Base-by-base conservation (phyloP, 2,113 vertebrate genomes). In the Dolichallabes microphthalmus region DNA sequence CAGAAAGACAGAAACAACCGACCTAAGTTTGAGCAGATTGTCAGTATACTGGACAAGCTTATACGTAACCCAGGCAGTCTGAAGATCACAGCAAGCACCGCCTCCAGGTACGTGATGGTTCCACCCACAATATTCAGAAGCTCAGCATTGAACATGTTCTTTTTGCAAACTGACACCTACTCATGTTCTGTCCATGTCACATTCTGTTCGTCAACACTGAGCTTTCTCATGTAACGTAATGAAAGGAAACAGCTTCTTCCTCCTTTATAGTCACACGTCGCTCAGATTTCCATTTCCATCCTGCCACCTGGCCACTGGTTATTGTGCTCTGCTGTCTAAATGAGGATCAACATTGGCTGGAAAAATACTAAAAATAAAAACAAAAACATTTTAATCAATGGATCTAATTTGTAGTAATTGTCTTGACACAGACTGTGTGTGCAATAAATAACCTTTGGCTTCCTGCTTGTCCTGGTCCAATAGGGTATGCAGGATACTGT, bases 1-100 rank as follows among this genome's bases (percentile, higher is more conserved):
- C 98, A 99, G 93, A 99, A 99, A 82, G 98, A 99, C 92, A 95
- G 98, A 77, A 99, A 99, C 94, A 98, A 97, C 94, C 96, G 98
- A 79, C 98, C 98, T 35, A 99, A 97, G 91, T 99, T 99, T 92
- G 97, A 99, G 92, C 97, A 99, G 95, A 98, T 99, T 80, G 98
- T 99, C 92, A 98, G 96, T 94, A 98, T 99, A 91, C 93, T 99
- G 94, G 98, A 99, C 91, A 99, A 99, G 58, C 96, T 99, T 83
- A 99, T 99, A 92, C 97, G 98, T 82, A 99, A 98, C 92, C 97
- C 98, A 13, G 94, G 97, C 91, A 98, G 95, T 74, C 95, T 99
- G 92, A 99, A 99, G 94, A 96, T 99, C 91, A 97, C 97, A 87
- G 97, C 97, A 89, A 98, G 96, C 89, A 96, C 97, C 0, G 94